Evolutionary conservation across 2,888 invertebrate species (phyloP).

Genomic region (Conchocele bisecta): DNA sequence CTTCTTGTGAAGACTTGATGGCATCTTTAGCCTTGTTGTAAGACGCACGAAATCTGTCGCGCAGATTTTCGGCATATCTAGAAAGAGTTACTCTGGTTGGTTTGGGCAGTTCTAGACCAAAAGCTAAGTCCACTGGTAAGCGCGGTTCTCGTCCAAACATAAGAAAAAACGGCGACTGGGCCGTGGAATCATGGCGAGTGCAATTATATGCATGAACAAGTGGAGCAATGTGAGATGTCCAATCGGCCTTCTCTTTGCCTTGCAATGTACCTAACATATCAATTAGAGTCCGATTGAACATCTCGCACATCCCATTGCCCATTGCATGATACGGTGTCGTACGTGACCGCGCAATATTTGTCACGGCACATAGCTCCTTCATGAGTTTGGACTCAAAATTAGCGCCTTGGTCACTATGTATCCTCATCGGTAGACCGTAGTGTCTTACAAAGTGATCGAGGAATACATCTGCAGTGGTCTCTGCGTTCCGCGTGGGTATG

Average conservation of each 20-base stretch:
- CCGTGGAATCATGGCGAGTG: neutral
- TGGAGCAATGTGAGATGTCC: neutral
- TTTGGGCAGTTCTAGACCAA: neutral
- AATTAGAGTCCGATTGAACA: neutral
- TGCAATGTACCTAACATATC: neutral
- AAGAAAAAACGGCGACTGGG: neutral
- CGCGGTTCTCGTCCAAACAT: neutral
- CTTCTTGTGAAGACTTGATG: no score
- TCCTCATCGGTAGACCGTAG: neutral
- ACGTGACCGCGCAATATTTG: no score
- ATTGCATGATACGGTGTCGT: conserved; percentile 5
- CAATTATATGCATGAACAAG: conserved; percentile 11
- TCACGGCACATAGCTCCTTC: no score
- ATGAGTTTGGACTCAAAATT: no score
- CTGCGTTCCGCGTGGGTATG: neutral
- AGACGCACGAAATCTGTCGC: no score
- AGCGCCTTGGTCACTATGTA: neutral
- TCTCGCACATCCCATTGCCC: neutral
- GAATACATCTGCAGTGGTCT: neutral
- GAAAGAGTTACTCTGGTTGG: no score
- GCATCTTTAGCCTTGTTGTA: no score
- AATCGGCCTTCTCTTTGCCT: neutral
- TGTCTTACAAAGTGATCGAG: no score
- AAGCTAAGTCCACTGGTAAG: neutral
- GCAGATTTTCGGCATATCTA: no score